Evolutionary conservation across 2,797 vertebrate species (phyloP).

Genomic region (Uromys caudimaculatus): DNA sequence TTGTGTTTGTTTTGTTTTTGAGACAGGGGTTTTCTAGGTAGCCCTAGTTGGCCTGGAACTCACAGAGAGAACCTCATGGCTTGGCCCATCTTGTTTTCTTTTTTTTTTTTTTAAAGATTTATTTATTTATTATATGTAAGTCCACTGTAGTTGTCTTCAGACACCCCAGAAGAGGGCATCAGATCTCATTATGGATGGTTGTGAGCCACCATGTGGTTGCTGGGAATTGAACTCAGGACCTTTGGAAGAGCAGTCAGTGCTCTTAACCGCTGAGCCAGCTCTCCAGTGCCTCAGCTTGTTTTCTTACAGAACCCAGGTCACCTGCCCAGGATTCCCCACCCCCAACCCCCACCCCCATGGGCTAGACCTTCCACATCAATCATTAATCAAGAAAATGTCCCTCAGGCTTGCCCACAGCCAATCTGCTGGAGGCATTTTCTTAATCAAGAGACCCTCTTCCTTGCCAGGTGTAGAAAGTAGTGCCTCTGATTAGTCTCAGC

Average conservation of each 20-base stretch:
- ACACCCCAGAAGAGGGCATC: too few species aligned
- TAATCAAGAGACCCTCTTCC: neutral
- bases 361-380: neutral
- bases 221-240: too few species aligned
- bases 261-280: too few species aligned
- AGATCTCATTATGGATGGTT: too few species aligned
- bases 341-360: neutral
- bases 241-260: too few species aligned
- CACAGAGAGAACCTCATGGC: neutral
- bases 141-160: too few species aligned
- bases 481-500: neutral
- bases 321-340: neutral
- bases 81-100: neutral
- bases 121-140: too few species aligned
- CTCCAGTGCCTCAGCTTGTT: neutral
- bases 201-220: too few species aligned
- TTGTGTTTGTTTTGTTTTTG: neutral
- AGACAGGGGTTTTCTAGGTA: neutral
- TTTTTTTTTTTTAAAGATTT: too few species aligned
- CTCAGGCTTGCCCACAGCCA: neutral
- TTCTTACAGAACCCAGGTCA: neutral
- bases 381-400: neutral
- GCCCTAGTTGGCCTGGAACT: neutral
- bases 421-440: neutral
- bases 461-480: neutral